Conservation (phyloP, 2,888 invertebrate species). For the Leucania comma region DNA sequence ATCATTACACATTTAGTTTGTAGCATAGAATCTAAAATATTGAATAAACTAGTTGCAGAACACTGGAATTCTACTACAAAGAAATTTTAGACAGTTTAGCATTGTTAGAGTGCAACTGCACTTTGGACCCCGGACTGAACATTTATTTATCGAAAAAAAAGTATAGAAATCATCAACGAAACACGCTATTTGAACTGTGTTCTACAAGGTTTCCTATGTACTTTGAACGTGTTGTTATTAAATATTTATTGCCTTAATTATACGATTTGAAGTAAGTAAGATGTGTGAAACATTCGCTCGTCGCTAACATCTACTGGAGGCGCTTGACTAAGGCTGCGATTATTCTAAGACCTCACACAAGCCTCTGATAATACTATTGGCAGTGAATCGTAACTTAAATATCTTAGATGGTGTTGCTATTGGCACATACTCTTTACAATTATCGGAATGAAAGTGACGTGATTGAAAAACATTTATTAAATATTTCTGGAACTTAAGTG, state of each 20-base stretch:
- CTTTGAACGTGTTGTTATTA: conserved; percentile 7
- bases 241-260: conserved; percentile 26
- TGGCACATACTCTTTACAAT: conserved; percentile 47
- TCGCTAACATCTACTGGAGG: conserved; percentile 47
- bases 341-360: conserved; percentile 47
- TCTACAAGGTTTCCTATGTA: conserved; percentile 10
- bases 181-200: conserved; percentile 14
- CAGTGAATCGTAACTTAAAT: conserved; percentile 60
- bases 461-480: conserved; percentile 13
- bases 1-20: too few species aligned
- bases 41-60: too few species aligned
- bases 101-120: too few species aligned
- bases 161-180: conserved; percentile 28
- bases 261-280: conserved; percentile 33
- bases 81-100: too few species aligned
- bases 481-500: conserved; percentile 21
- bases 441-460: conserved; percentile 33
- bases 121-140: too few species aligned
- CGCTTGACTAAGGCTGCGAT: conserved; percentile 54
- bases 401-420: conserved; percentile 44
- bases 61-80: too few species aligned
- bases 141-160: conserved; percentile 16
- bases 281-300: conserved; percentile 17
- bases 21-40: too few species aligned
- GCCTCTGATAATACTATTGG: conserved; percentile 59